A percentile compares a stretch with the other conserved stretches of the same genome.
These are phyloP conservation scores for Puntigrus tetrazona DNA, from an alignment of 2,113 vertebrate species.

Conservation along the genomic window DNA sequence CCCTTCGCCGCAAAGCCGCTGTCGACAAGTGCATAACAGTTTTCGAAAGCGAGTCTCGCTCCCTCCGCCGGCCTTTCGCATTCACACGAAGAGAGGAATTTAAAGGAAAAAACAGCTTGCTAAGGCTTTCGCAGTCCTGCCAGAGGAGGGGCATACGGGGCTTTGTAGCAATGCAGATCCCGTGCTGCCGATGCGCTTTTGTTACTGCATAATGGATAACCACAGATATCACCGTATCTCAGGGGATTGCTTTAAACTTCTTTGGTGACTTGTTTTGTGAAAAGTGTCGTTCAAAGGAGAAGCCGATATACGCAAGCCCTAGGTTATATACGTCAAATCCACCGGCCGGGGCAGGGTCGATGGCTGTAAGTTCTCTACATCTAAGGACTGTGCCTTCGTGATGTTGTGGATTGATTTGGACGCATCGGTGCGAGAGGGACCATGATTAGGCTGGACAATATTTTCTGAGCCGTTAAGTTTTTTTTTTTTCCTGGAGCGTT, in stretches of 20 bases:
- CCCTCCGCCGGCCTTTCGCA: slow-evolving; percentile 47
- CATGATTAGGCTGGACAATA: slow-evolving; percentile 61
- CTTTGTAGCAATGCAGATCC: slow-evolving; percentile 80
- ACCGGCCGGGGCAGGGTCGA: slow-evolving; percentile 65
- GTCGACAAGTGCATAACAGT: slow-evolving; percentile 39
- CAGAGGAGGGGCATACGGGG: slow-evolving; percentile 76
- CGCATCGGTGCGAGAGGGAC: slow-evolving; percentile 40
- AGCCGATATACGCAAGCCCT: slow-evolving; percentile 14
- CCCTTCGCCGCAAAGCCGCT: slow-evolving; percentile 54
- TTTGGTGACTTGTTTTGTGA: slow-evolving; percentile 37
- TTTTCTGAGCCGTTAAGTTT: slow-evolving; percentile 43
- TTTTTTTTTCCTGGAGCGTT: slow-evolving; percentile 62
- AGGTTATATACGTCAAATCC: slow-evolving; percentile 50
- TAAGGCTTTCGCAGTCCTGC: slow-evolving; percentile 69
- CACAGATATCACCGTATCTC: slow-evolving; percentile 59
- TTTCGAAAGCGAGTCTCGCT: slow-evolving; percentile 41
- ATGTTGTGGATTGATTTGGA: slow-evolving; percentile 53
- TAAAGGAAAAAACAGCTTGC: slow-evolving; percentile 65
- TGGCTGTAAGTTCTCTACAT: slow-evolving; percentile 56
- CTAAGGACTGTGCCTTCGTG: slow-evolving; percentile 56
- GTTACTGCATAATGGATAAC: slow-evolving; percentile 70
- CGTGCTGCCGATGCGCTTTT: slow-evolving; percentile 61
- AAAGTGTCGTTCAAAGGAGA: slow-evolving; percentile 29
- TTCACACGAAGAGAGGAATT: slow-evolving; percentile 67
- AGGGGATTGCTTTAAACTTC: slow-evolving; percentile 53